Evolutionary conservation across 2,888 invertebrate species (phyloP), one percentile per base, ranked within the genome.

Genomic region (Ichneumon xanthorius): DNA sequence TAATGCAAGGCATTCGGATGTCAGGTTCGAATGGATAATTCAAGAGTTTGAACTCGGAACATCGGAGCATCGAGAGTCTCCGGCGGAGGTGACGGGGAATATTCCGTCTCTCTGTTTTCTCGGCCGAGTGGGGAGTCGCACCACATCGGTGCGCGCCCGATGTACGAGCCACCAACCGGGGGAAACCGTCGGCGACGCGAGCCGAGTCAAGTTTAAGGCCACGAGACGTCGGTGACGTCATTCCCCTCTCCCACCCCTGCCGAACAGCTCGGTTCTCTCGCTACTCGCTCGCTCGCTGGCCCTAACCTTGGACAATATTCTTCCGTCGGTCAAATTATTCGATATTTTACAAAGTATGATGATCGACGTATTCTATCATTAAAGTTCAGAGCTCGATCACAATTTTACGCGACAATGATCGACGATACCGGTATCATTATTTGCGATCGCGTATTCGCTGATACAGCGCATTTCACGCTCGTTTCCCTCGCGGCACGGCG

Each of bases 171-270:
- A 40, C 9, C 40, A 61, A 30, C 14, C 22, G 26, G 4, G 61
- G 70, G 55, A 70, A 63, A 71, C 19, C 40, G 67, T 48, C 61
- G 85, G 48, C 83, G 84, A 78, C 86, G 86, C 73, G 82, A 85
- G 83, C 87, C 86, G 90, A 88, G 89, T 90, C 91, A 92, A 92
- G 92, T 93, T 92, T 92, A 90, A 92, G 91, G 90, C 91, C 91
- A 90, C 90, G 92, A 92, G 91, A 92, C 91, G 91, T 89, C 90
- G 90, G 84, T 93, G 92, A 92, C 92, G 92, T 93, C 92, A 92
- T 83, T 80, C 45, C 40, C 19, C 76, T 61, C 58, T 80, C 33
- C 30, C 16, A 75, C 63, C 63, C 45, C 45, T 5, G 2, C 4
- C 45, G 45, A 48, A 85, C 84, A 87, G 75, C 70, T 70, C 68